A percentile compares a stretch with the other conserved stretches of the same genome.
Evolutionary conservation across 2,888 invertebrate species (phyloP).

Genomic region (Habroteleia sp.): DNA sequence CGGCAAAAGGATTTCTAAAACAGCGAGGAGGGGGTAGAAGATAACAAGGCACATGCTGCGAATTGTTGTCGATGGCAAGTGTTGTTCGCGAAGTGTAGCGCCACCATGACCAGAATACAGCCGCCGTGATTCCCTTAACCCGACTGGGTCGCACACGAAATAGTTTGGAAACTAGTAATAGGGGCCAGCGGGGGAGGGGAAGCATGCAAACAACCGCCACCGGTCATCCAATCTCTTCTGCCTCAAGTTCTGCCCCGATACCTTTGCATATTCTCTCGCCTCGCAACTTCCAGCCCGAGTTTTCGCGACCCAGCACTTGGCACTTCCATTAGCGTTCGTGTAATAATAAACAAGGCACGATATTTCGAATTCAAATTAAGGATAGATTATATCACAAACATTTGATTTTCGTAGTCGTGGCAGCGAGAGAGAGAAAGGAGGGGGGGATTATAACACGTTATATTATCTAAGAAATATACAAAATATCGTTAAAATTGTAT

Average conservation of each 20-base stretch:
- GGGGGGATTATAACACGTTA: too few species aligned
- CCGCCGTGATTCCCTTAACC: conserved; percentile 26
- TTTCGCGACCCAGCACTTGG: not conserved
- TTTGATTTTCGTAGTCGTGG: too few species aligned
- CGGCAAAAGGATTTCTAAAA: too few species aligned
- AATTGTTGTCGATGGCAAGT: conserved; percentile 55
- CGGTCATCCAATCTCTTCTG: conserved; percentile 46
- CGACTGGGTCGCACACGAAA: conserved; percentile 28
- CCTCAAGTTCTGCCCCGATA: conserved; percentile 33
- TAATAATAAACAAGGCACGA: conserved; percentile 6
- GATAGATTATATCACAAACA: too few species aligned
- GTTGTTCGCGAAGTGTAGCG: conserved; percentile 51
- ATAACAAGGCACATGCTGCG: conserved; percentile 33
- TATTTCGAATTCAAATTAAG: too few species aligned
- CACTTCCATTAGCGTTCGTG: not conserved
- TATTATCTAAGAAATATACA: too few species aligned
- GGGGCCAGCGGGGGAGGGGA: too few species aligned
- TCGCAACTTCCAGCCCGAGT: conserved; percentile 22
- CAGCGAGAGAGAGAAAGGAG: too few species aligned
- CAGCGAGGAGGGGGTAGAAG: not conserved
- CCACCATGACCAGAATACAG: conserved; percentile 46
- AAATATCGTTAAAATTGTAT: too few species aligned
- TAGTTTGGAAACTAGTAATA: conserved; percentile 53
- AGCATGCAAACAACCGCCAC: conserved; percentile 50
- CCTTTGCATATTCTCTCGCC: conserved; percentile 32